Evolutionary conservation across 2,888 invertebrate genomes (phyloP), one percentile per base, ranked within the genome.

Genomic region (Cataglyphis albicans): DNA sequence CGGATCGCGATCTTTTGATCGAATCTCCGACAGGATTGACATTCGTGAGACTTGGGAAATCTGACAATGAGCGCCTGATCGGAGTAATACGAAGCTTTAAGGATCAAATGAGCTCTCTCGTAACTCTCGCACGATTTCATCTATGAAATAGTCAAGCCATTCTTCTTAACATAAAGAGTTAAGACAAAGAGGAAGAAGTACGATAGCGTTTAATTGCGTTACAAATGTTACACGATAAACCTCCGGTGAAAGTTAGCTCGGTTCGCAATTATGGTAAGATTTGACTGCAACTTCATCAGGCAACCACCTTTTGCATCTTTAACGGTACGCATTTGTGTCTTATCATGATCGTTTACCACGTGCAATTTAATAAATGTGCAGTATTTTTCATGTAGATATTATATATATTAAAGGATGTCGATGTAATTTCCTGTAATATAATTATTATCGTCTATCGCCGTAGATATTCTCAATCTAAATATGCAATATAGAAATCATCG

Each of bases 31-130:
- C 48, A 61, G 55, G 59, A n/a, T 35, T 65, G 84, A 86, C 83
- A 81, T 80, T 73, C 83, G 89, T 87, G 89, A 82, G 87, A 88
- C 48, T 25, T 15, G 18, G 18, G 15, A 38, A 41, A 10, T 25
- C n/a, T 10, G 15, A 3, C 35, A 35, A 35, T 12, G 15, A 44
- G 21, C 10, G 41, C 9, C 52, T 7, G 52, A 6, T 38, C 18
- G n/a, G 48, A 29, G 2, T 61, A 80, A 74, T 44, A 10, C 12
- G 18, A 7, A 73, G 25, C 41, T 38, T 18, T 21, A 18, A 9
- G 18, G 32, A 3, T 75, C 41, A 29, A 55, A 38, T 6, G 18
- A 55, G 5, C 7, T 29, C n/a, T 52, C 7, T 52, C 18, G 9
- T n/a, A 12, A 68, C 10, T 41, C 12, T n/a, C 29, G 68, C 38